Percentiles rank a stretch among this genome's conserved stretches.
Evolutionary conservation across 2,113 vertebrate genomes (phyloP).

Genomic region (Macheiramphus alcinus): DNA sequence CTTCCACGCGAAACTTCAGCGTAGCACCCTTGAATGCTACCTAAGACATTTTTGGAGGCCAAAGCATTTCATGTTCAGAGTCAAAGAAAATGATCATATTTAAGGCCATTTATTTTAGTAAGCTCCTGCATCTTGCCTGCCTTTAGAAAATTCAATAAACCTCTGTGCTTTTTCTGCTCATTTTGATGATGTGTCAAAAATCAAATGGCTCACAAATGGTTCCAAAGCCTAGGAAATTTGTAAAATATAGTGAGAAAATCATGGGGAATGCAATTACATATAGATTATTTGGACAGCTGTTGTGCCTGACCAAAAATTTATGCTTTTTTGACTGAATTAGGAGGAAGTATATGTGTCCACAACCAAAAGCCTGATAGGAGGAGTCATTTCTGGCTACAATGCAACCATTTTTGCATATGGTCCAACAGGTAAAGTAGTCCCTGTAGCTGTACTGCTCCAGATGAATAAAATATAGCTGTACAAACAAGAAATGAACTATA

Average conservation of each 20-base stretch:
- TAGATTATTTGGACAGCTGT: background rate
- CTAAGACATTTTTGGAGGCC: background rate
- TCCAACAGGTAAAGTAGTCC: conserved; percentile 66
- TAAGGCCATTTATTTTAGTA: background rate
- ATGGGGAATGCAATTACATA: background rate
- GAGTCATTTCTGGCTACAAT: conserved; percentile 71
- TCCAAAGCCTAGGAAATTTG: background rate
- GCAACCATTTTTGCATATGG: conserved; percentile 65
- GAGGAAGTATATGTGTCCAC: conserved; percentile 61
- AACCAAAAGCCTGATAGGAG: conserved; percentile 62
- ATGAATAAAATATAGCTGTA: background rate
- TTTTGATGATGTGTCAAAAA: background rate
- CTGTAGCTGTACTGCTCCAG: background rate
- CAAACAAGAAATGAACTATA: background rate
- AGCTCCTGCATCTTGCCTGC: background rate
- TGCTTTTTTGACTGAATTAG: conserved; percentile 30
- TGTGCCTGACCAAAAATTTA: background rate
- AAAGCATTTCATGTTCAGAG: background rate
- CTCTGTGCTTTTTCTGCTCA: background rate
- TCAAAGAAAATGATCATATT: background rate
- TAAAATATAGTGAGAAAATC: background rate
- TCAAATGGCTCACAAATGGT: background rate
- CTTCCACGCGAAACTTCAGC: background rate
- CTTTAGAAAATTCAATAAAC: conserved; percentile 1
- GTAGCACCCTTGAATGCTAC: no score